These are phyloP conservation scores for Nycticryphes semicollaris DNA, from an alignment of 2,113 vertebrate genomes.

Conservation along the genomic window DNA sequence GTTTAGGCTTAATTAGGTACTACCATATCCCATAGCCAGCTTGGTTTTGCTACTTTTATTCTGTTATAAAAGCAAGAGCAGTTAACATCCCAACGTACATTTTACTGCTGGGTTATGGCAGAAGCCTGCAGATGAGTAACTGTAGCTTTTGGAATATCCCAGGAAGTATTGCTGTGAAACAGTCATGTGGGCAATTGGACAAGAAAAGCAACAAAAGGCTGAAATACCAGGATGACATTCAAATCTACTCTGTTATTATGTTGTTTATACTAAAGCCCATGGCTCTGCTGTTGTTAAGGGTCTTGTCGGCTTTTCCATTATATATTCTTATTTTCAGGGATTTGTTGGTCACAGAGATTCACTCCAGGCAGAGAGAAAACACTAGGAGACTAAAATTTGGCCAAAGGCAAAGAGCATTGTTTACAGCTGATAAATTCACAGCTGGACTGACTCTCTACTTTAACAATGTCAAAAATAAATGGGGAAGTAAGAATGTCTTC, in stretches of 20 bases:
- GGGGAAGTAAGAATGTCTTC: background rate
- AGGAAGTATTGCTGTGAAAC: background rate
- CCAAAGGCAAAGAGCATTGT: conserved; percentile 14
- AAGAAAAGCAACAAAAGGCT: conserved; percentile 25
- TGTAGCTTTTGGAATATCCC: background rate
- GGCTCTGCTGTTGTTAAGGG: conserved; percentile 2
- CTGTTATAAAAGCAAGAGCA: background rate
- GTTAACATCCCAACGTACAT: background rate
- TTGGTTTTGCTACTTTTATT: background rate
- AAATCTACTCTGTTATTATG: conserved; percentile 33
- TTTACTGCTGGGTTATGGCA: background rate
- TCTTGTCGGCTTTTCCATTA: conserved; percentile 39
- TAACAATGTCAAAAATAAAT: conserved; percentile 22
- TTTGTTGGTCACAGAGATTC: conserved; percentile 35
- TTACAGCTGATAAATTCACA: conserved; percentile 37
- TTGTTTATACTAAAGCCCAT: conserved; percentile 25
- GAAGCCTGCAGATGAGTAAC: background rate
- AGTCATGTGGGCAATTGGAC: background rate
- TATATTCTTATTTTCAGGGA: conserved; percentile 30
- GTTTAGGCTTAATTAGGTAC: background rate
- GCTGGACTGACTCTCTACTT: conserved; percentile 4
- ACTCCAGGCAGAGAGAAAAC: conserved; percentile 20
- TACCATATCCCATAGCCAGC: background rate
- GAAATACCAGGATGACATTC: conserved; percentile 7
- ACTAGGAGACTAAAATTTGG: conserved; percentile 2